Conservation (phyloP, 2,888 invertebrate genomes). For the Calliphora vomitoria region DNA sequence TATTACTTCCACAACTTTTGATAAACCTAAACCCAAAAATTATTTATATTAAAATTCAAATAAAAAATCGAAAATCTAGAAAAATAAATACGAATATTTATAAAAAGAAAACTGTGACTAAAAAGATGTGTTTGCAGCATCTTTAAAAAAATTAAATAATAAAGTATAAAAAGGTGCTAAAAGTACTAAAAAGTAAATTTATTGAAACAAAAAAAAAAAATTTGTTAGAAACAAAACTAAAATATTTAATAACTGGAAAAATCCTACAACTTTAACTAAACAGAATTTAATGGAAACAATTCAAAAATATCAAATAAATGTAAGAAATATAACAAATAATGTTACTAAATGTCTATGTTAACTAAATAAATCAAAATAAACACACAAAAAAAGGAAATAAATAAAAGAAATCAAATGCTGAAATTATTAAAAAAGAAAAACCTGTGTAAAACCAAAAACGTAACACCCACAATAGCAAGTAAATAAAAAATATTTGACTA, state of each 20-base stretch:
- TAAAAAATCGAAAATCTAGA: constrained; percentile 5
- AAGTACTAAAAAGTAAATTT: constrained; percentile 25
- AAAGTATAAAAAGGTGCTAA: constrained; percentile 26
- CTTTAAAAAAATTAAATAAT: constrained; percentile 39
- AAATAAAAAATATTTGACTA: neutral
- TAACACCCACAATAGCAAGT: neutral
- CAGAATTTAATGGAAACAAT: constrained; percentile 44
- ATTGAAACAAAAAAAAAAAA: neutral
- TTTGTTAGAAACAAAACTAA: neutral
- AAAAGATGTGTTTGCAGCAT: constrained; percentile 30
- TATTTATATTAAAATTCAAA: neutral
- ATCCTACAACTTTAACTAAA: constrained; percentile 1
- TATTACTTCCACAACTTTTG: too few species aligned
- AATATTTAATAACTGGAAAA: neutral
- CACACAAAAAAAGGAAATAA: constrained; percentile 8
- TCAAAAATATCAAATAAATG: constrained; percentile 45
- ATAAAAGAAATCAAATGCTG: constrained; percentile 61
- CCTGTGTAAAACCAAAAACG: too few species aligned
- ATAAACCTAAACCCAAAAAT: too few species aligned
- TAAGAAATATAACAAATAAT: constrained; percentile 65
- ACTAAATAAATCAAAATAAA: constrained; percentile 52
- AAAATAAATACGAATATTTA: constrained; percentile 16
- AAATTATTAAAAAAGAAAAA: constrained; percentile 46
- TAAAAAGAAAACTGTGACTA: constrained; percentile 48
- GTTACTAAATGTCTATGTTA: constrained; percentile 75